Evolutionary conservation across 2,888 invertebrate genomes (phyloP).

Genomic region (Polyommatus icarus): DNA sequence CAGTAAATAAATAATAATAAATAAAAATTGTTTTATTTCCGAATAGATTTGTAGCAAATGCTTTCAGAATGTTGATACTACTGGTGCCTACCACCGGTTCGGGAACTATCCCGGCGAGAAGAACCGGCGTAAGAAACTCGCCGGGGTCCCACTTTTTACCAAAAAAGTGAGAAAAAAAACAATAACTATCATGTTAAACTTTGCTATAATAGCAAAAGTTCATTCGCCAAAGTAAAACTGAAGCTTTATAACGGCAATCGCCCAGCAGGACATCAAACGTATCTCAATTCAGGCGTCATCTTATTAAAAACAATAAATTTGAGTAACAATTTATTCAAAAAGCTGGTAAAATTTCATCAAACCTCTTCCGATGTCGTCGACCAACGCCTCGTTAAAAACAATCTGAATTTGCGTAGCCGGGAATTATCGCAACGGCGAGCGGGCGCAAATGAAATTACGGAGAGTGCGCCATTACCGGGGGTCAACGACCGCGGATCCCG

Average conservation of each 20-base stretch:
- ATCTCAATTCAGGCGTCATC: not conserved
- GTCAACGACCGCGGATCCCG: slow-evolving; percentile 15
- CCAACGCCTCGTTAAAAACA: slow-evolving; percentile 3
- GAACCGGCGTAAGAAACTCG: no score
- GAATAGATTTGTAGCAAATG: no score
- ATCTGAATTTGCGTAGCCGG: slow-evolving; percentile 24
- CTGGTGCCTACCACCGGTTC: no score
- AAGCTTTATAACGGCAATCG: not conserved
- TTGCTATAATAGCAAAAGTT: no score
- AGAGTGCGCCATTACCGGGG: slow-evolving; percentile 17
- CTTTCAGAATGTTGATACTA: no score
- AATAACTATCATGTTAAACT: no score
- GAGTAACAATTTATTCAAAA: slow-evolving; percentile 1
- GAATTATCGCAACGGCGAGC: slow-evolving; percentile 24
- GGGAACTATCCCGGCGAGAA: no score
- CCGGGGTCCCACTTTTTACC: no score
- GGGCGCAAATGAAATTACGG: slow-evolving; percentile 26
- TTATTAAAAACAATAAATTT: not conserved
- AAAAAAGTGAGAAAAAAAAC: no score
- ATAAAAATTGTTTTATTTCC: no score
- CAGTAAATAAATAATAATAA: no score
- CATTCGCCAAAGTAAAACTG: no score
- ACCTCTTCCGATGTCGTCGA: not conserved
- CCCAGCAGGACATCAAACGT: not conserved
- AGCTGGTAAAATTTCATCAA: not conserved